Percentiles rank a stretch among this genome's conserved stretches.
Evolutionary conservation across 2,113 vertebrate species (phyloP).

Genomic region (Odocoileus virginianus): DNA sequence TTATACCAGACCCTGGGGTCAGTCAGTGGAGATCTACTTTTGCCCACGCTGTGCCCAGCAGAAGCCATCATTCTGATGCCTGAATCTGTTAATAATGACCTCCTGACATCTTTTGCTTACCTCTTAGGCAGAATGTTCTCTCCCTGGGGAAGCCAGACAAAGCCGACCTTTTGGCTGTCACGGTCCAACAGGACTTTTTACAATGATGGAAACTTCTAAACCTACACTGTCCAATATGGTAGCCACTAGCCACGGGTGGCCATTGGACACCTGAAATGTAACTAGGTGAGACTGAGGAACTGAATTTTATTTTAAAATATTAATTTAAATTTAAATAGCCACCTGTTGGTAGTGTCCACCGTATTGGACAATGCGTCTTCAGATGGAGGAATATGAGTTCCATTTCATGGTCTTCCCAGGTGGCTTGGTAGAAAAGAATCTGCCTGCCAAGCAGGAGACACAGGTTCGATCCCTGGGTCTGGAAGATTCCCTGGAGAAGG

Average conservation of each 20-base stretch:
- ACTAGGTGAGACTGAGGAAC: neutral
- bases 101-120: neutral
- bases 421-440: neutral
- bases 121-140: neutral
- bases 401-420: neutral
- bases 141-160: neutral
- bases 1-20: neutral
- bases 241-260: neutral
- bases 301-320: neutral
- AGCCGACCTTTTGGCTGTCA: neutral
- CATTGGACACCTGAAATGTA: neutral
- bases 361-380: neutral
- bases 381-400: neutral
- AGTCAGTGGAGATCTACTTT: neutral
- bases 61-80: rapidly evolving
- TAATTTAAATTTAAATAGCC: neutral
- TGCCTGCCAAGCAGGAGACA: neutral
- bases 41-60: neutral
- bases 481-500: neutral
- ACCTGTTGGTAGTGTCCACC: neutral
- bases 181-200: neutral
- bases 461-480: rapidly evolving
- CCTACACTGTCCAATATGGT: neutral
- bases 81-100: neutral
- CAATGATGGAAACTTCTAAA: neutral